Evolutionary conservation across 2,113 vertebrate species (phyloP).

Genomic region (Rhinoderma darwinii): DNA sequence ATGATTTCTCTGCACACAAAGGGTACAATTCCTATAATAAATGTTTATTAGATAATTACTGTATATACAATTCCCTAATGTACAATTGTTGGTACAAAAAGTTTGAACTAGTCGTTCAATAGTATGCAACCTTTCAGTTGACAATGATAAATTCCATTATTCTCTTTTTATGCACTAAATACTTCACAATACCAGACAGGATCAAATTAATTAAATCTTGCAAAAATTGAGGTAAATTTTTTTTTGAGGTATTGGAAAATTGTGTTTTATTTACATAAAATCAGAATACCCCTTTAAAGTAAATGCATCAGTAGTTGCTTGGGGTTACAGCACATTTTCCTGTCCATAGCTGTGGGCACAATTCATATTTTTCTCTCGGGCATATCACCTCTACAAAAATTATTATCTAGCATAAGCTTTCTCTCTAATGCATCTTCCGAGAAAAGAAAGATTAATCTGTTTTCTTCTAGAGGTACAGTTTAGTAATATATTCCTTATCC

Average conservation of each 20-base stretch:
- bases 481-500: conserved; percentile 38
- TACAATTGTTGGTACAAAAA: no score
- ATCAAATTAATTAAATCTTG: neutral
- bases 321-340: neutral
- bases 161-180: no score
- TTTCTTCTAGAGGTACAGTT: conserved; percentile 19
- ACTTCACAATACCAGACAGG: neutral
- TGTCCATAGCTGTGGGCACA: neutral
- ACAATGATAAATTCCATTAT: neutral
- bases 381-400: conserved; percentile 16
- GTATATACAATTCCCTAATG: no score
- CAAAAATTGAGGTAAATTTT: no score
- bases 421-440: conserved; percentile 2
- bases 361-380: conserved; percentile 12
- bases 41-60: no score
- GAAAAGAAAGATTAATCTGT: conserved; percentile 29
- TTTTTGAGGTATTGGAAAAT: no score
- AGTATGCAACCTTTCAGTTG: neutral
- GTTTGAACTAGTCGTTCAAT: no score
- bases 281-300: neutral
- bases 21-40: no score
- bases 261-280: neutral
- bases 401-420: conserved; percentile 16
- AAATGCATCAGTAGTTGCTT: neutral
- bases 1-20: no score